phyloP scores from a whole-genome alignment of 2,797 vertebrate genomes.

The Onychomys torridus region DNA sequence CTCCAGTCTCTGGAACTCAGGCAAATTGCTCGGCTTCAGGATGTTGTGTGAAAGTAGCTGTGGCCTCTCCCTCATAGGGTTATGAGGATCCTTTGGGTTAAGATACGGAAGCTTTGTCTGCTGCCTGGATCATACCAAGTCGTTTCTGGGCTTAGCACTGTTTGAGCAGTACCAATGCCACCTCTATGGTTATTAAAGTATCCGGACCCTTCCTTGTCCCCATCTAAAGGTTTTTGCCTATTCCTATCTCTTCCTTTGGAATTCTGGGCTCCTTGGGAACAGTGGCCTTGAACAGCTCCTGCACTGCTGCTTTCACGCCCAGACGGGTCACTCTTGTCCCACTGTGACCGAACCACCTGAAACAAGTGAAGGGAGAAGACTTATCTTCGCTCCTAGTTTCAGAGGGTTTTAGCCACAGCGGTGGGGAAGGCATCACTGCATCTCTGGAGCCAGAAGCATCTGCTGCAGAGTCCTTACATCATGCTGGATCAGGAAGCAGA shows the following conservation, averaged over 20 bases:
- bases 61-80: neutral
- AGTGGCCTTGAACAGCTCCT: neutral
- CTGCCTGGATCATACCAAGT: neutral
- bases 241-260: neutral
- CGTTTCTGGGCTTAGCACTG: neutral
- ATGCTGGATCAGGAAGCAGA: neutral
- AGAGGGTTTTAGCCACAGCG: neutral
- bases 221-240: neutral
- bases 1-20: neutral
- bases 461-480: neutral
- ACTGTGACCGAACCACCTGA: neutral
- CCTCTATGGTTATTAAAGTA: neutral
- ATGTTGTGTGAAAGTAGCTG: neutral
- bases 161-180: neutral
- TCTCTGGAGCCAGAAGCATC: neutral
- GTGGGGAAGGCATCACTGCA: neutral
- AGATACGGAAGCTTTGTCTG: neutral
- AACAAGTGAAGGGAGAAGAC: neutral
- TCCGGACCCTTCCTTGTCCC: neutral
- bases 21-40: neutral
- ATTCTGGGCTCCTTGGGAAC: neutral
- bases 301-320: neutral
- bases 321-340: neutral
- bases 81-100: neutral
- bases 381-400: neutral